Conservation (phyloP, 2,113 vertebrate species). For the Chaenogobius annularis region DNA sequence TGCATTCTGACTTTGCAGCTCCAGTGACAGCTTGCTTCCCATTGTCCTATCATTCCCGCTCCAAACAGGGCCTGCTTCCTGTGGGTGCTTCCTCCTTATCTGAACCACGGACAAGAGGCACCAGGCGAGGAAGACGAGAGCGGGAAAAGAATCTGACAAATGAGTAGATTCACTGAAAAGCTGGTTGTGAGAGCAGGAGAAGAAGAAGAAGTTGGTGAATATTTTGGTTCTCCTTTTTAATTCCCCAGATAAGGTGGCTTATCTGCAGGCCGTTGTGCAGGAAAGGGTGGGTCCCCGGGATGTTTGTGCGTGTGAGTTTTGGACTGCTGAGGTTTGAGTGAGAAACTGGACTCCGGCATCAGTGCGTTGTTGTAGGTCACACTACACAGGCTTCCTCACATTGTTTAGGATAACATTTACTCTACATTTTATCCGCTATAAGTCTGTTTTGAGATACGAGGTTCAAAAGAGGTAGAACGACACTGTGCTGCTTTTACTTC, state of each 20-base stretch:
- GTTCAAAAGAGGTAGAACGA: background rate
- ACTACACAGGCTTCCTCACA: conserved; percentile 30
- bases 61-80: conserved; percentile 76
- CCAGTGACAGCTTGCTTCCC: conserved; percentile 75
- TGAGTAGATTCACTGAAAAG: background rate
- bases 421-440: background rate
- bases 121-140: conserved; percentile 20
- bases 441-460: background rate
- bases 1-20: conserved; percentile 32
- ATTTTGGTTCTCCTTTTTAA: conserved; percentile 30
- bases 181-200: conserved; percentile 25
- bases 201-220: conserved; percentile 20
- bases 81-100: conserved; percentile 71
- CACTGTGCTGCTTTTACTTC: background rate
- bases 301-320: conserved; percentile 58
- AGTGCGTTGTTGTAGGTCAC: conserved; percentile 13
- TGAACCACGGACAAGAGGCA: conserved; percentile 6
- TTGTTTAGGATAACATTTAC: conserved; percentile 27
- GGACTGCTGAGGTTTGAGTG: conserved; percentile 53
- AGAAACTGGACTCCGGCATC: conserved; percentile 13
- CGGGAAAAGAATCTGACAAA: conserved; percentile 15
- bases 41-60: conserved; percentile 79
- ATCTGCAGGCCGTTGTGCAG: conserved; percentile 69
- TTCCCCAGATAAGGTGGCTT: conserved; percentile 60
- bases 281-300: conserved; percentile 73